Conservation (phyloP, 2,888 invertebrate species). For the Nephrotoma flavescens region DNA sequence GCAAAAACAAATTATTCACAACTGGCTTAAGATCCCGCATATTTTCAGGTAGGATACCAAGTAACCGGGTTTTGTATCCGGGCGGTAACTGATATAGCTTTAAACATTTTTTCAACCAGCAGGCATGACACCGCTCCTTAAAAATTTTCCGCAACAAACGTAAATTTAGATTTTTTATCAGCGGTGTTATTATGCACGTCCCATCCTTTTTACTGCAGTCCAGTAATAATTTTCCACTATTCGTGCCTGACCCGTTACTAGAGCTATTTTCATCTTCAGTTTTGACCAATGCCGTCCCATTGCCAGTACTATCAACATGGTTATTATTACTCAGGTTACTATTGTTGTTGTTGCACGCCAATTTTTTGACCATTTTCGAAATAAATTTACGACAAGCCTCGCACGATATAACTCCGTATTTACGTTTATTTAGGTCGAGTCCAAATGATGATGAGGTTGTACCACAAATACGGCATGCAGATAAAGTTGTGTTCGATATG, state of each 20-base stretch:
- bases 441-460: slow-evolving; percentile 33
- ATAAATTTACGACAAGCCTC: slow-evolving; percentile 79
- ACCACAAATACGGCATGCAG: slow-evolving; percentile 66
- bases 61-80: slow-evolving; percentile 48
- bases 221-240: not conserved
- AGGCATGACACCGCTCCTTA: slow-evolving; percentile 66
- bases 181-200: slow-evolving; percentile 55
- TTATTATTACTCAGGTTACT: slow-evolving; percentile 18
- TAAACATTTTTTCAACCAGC: slow-evolving; percentile 76
- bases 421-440: slow-evolving; percentile 45
- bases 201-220: slow-evolving; percentile 20
- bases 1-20: not conserved
- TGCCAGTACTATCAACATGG: not conserved
- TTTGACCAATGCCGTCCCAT: not conserved
- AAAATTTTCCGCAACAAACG: slow-evolving; percentile 51
- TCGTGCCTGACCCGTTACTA: not conserved
- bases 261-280: not conserved
- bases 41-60: slow-evolving; percentile 47
- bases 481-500: slow-evolving; percentile 36
- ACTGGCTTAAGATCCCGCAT: slow-evolving; percentile 3
- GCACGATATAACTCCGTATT: slow-evolving; percentile 73
- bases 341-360: slow-evolving; percentile 33
- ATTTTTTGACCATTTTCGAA: slow-evolving; percentile 59
- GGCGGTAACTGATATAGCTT: slow-evolving; percentile 64
- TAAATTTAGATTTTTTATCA: slow-evolving; percentile 55